Base-by-base conservation (phyloP, 2,113 vertebrate genomes). In the Pholis gunnellus region DNA sequence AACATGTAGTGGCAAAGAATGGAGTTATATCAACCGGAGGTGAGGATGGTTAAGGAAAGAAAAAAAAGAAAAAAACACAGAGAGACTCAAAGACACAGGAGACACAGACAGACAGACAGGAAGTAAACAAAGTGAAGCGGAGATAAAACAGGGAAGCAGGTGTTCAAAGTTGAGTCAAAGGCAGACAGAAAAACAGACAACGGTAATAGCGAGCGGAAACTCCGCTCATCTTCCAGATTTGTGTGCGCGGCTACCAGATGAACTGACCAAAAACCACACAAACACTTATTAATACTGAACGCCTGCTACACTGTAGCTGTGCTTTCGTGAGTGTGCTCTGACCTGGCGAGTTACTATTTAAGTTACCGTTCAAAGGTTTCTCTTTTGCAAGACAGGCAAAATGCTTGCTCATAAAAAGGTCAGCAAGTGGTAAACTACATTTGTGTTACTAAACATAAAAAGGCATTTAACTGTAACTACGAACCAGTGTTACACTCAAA, bases 101-200 rank as follows among this genome's bases (percentile, higher is more conserved):
- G 20, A 60, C 8, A 61, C 25, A 29, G 54, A 63, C 15, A 73
- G 54, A 63, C 6, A 72, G 44, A 72, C 38, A 29, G 60, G 79
- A 78, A 67, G 79, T 82, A 72, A 85, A 81, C 81, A 81, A 50
- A 78, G 46, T 50, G 27, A 25, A 40, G 59, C 44, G 60, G 72
- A 82, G 63, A 74, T 80, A 65, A 84, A 81, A 78, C 77, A 84
- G 74, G 54, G 31, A 40, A 73, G 61, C 56, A 38, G 52, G 10
- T 31, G 40, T 74, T 14, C 3, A 1, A 44, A 38, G 59, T 31
- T 48, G 59, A 84, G 80, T 65, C 73, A 77, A 52, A 60, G 22
- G 46, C 57, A 81, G 50, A 67, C 36, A 61, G 14, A 80, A 48
- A 63, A 54, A 74, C 31, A 60, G 44, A 70, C 20, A 36, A 3